Evolutionary conservation across 2,888 invertebrate species (phyloP), one percentile per base, ranked within the genome.

Genomic region (Dascillus cervinus): DNA sequence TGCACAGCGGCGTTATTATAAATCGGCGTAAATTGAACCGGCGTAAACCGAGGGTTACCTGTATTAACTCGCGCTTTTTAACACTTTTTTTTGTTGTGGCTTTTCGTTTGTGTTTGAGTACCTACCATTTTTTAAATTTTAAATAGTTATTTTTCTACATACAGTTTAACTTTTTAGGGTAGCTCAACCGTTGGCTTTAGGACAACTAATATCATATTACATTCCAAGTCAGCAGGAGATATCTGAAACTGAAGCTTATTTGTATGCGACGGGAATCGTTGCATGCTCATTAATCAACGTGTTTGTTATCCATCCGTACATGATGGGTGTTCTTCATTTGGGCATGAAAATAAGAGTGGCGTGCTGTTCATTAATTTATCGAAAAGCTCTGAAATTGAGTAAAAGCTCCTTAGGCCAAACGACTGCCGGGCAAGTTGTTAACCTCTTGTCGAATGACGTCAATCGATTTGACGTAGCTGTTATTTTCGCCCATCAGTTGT

Each of bases 371-470:
- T 69, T 92, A 11, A 79, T 92, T 41, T 91, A 89, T 57, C 74
- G 88, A 57, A 92, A 92, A 43, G 44, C 62, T 3, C 39, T 65
- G 17, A 56, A 53, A 26, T 41, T 66, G 12, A 59, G 84, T 50
- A 79, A 80, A 58, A 75, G 75, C 0, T 81, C 88, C 1, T 54
- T 90, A 38, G 78, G 79, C 2, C 74, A 82, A 53, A 87, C 87
- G 4, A 86, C 88, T 2, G 68, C 72, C 15, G 80, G 80, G 3
- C 79, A 80, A 59, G 72, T 79, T 38, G 90, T 95, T 14, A 95
- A 95, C 61, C 73, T 96, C n/a, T 69, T 97, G 34, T 91, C 95
- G 1, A 97, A 95, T 57, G 96, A 97, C 63, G 89, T 96, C 42
- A 87, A 85, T 52, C 76, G 90, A 36, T 89, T 92, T 62, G 91